Percentiles rank a stretch among this genome's conserved stretches.
Evolutionary conservation across 2,113 vertebrate genomes (phyloP).

Genomic region (Poecile atricapillus): DNA sequence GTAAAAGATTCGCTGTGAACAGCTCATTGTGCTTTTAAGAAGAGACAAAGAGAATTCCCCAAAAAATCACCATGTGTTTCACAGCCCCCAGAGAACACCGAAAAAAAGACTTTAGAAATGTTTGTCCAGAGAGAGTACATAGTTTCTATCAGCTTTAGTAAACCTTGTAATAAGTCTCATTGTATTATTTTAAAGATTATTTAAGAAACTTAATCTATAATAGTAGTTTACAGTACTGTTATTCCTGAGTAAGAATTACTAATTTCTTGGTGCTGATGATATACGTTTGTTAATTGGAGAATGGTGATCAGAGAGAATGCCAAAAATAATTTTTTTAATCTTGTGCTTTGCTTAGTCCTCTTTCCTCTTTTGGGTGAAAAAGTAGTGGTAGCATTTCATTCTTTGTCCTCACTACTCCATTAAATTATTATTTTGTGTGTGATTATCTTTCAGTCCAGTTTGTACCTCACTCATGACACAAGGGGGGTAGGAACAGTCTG

Average conservation of each 20-base stretch:
- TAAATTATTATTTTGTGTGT: not conserved
- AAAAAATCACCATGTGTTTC: slow-evolving; percentile 33
- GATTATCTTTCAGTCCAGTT: not conserved
- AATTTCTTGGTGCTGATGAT: not conserved
- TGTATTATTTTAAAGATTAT: not conserved
- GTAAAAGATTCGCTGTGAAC: not conserved
- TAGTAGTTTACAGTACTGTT: not conserved
- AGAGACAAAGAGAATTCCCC: not conserved
- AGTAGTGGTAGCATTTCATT: not conserved
- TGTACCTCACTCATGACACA: not conserved
- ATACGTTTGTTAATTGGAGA: not conserved
- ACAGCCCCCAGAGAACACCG: not conserved
- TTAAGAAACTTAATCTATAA: not conserved
- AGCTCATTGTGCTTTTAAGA: not conserved
- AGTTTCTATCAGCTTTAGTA: not conserved
- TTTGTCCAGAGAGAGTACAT: not conserved
- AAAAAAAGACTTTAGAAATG: not conserved
- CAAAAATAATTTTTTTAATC: not conserved
- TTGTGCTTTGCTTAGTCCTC: not conserved
- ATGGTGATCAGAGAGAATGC: not conserved
- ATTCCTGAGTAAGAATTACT: not conserved
- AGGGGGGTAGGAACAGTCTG: not conserved
- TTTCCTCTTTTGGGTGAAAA: not conserved
- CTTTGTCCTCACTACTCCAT: not conserved
- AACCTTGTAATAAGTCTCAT: not conserved